These are phyloP conservation scores for Bubo blakistoni DNA, from an alignment of 2,113 vertebrate species.

Conservation along the genomic window DNA sequence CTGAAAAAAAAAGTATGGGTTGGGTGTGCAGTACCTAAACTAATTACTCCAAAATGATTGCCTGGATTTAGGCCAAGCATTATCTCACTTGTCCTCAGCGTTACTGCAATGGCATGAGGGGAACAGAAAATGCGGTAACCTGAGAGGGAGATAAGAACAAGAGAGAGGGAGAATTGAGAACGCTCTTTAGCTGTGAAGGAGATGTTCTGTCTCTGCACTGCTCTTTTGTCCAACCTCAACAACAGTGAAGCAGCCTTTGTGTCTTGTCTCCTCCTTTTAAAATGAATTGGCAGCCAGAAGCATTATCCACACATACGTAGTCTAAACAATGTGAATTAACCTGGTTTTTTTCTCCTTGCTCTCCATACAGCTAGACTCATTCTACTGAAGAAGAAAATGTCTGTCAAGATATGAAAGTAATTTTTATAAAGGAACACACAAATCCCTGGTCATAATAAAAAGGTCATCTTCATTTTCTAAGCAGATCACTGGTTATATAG, in stretches of 20 bases:
- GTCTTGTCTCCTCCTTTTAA: constrained; percentile 4
- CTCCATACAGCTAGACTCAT: neutral
- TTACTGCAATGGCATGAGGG: constrained; percentile 64
- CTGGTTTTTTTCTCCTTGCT: neutral
- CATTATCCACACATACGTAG: neutral
- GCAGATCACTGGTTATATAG: neutral
- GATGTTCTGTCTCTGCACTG: constrained; percentile 16
- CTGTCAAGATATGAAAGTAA: neutral
- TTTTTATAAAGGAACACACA: neutral
- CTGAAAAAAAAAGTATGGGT: constrained; percentile 40
- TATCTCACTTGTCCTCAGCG: constrained; percentile 68
- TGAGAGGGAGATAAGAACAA: constrained; percentile 58
- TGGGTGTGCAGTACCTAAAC: constrained; percentile 70
- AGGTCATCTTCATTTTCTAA: neutral
- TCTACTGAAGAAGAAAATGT: neutral
- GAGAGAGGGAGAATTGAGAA: constrained; percentile 29
- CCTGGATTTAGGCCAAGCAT: constrained; percentile 70
- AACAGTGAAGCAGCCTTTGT: neutral
- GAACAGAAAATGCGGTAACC: constrained; percentile 58
- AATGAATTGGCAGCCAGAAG: neutral
- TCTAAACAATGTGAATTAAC: neutral
- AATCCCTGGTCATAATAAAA: neutral
- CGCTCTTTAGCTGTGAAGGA: constrained; percentile 14
- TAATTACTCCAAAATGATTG: constrained; percentile 74
- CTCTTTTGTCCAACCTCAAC: neutral